Percentiles rank a stretch among this genome's conserved stretches.
Conservation (phyloP, 2,113 vertebrate species). For the Chrysemys picta region DNA sequence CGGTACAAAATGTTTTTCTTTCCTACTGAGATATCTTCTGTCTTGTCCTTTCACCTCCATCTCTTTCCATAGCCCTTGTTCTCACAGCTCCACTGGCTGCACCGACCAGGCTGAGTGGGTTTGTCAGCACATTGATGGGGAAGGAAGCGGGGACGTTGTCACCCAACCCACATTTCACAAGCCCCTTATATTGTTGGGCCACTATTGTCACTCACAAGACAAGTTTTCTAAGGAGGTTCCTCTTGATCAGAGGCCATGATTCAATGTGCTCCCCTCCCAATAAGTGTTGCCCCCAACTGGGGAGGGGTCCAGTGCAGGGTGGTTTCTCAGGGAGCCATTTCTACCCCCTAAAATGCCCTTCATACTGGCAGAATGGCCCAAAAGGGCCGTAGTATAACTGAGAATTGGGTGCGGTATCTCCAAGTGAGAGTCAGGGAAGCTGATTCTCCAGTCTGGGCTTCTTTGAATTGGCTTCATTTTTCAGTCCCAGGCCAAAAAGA, state of each 20-base stretch:
- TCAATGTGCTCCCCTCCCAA: conserved; percentile 9
- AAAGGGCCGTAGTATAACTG: not conserved
- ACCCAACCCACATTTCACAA: conserved; percentile 54
- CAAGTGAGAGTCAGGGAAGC: not conserved
- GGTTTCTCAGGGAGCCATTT: not conserved
- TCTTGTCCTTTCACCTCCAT: not conserved
- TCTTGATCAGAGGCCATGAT: not conserved
- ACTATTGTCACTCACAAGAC: not conserved
- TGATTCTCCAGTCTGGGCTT: not conserved
- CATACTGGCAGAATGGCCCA: conserved; percentile 7
- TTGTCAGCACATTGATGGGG: not conserved
- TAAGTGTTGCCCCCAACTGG: conserved; percentile 30
- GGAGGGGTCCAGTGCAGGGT: not conserved
- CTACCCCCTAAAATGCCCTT: not conserved
- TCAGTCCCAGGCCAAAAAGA: not conserved
- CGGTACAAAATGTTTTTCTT: conserved; percentile 49
- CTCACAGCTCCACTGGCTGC: not conserved
- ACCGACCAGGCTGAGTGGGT: not conserved
- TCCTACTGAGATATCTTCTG: not conserved
- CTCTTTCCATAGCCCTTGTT: not conserved
- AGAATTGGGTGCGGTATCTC: not conserved
- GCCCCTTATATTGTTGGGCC: conserved; percentile 12
- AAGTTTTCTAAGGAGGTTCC: not conserved
- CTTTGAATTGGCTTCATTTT: not conserved
- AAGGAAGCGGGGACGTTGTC: not conserved